Conservation (phyloP, 1,140 invertebrate genomes). For the Pomacea maculata region DNA sequence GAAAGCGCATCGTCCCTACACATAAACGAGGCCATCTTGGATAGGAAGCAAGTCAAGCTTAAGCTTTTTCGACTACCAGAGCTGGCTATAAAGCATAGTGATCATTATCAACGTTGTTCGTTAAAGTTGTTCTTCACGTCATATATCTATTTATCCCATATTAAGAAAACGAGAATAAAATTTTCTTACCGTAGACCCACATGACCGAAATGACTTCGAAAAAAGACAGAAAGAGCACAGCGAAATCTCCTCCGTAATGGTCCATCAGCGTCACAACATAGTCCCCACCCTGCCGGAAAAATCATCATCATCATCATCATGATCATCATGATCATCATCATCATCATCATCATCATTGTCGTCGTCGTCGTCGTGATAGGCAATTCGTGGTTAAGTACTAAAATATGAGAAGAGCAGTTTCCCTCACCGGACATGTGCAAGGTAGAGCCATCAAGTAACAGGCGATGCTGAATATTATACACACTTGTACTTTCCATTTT, state of each 20-base stretch:
- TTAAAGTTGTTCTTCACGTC: too few species aligned
- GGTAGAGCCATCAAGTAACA: slow-evolving; percentile 41
- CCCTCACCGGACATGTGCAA: slow-evolving; percentile 42
- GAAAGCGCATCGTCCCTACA: slow-evolving; percentile 67
- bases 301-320: slow-evolving; percentile 8
- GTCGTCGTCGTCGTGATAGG: background rate
- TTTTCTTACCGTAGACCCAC: slow-evolving; percentile 65
- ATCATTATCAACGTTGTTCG: too few species aligned
- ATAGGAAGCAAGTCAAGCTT: background rate
- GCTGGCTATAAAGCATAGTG: too few species aligned
- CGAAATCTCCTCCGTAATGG: slow-evolving; percentile 64
- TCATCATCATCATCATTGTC: background rate
- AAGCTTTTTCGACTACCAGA: too few species aligned
- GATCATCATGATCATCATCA: slow-evolving; percentile 1
- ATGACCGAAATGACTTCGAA: slow-evolving; percentile 64
- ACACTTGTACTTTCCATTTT: slow-evolving; percentile 40
- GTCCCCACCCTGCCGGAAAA: slow-evolving; percentile 58
- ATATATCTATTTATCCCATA: too few species aligned
- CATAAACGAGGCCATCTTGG: slow-evolving; percentile 6
- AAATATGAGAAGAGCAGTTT: background rate
- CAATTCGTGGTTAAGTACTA: background rate
- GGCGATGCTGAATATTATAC: slow-evolving; percentile 34
- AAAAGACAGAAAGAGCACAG: slow-evolving; percentile 63
- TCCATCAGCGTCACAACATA: slow-evolving; percentile 66
- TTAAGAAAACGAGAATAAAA: background rate